Conservation (phyloP, 2,797 vertebrate species). For the Buphagus erythrorhynchus region DNA sequence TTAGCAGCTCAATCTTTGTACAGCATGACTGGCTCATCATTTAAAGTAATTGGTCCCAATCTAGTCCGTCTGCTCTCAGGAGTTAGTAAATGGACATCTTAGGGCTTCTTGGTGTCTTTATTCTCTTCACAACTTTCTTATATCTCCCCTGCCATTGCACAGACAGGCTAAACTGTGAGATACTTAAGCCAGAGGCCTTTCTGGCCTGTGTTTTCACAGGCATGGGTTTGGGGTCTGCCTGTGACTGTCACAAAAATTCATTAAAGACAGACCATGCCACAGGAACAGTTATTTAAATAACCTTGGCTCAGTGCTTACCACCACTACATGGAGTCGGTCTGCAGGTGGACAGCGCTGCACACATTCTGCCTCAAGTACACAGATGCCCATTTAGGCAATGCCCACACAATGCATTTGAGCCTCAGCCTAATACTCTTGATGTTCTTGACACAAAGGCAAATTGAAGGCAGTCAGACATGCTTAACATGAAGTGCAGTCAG, state of each 20-base stretch:
- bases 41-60: not conserved
- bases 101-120: not conserved
- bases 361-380: not conserved
- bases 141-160: not conserved
- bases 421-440: not conserved
- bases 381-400: fast-evolving
- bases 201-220: not conserved
- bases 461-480: not conserved
- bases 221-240: not conserved
- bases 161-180: not conserved
- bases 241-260: not conserved
- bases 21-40: not conserved
- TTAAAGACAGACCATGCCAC: not conserved
- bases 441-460: not conserved
- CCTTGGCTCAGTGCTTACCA: not conserved
- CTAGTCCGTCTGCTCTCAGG: not conserved
- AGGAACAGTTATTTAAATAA: not conserved
- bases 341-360: not conserved
- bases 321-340: not conserved
- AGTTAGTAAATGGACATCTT: not conserved
- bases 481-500: not conserved
- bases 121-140: not conserved
- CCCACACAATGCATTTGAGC: not conserved
- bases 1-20: fast-evolving
- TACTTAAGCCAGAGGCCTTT: not conserved